Evolutionary conservation across 2,797 vertebrate genomes (phyloP).

Genomic region (Chaunax sp.): DNA sequence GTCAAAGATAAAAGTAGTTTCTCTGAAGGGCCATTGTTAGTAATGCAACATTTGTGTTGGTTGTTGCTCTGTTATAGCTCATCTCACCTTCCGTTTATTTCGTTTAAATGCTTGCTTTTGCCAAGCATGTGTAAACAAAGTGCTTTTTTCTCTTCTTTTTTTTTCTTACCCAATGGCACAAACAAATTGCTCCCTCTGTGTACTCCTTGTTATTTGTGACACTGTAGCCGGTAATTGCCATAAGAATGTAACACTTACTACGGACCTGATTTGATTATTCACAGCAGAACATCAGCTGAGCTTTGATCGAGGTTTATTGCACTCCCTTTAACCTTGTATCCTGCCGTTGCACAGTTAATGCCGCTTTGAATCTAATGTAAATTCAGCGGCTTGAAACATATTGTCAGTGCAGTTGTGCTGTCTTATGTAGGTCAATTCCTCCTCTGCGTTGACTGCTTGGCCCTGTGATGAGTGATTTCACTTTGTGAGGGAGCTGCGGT

Average conservation of each 20-base stretch:
- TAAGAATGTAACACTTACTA: constrained; percentile 63
- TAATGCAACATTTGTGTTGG: not conserved
- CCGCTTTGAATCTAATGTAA: constrained; percentile 63
- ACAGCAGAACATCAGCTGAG: constrained; percentile 51
- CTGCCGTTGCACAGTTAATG: constrained; percentile 15
- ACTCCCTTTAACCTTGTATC: constrained; percentile 45
- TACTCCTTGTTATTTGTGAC: constrained; percentile 46
- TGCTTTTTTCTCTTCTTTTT: constrained; percentile 26
- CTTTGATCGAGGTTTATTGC: constrained; percentile 56
- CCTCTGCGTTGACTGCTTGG: constrained; percentile 56
- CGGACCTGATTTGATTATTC: constrained; percentile 73
- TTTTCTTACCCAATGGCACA: constrained; percentile 1
- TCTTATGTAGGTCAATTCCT: constrained; percentile 80
- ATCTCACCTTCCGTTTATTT: constrained; percentile 21
- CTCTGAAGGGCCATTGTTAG: too few species aligned
- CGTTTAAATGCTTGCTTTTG: constrained; percentile 49
- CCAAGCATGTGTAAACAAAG: constrained; percentile 61
- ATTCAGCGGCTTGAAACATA: constrained; percentile 49
- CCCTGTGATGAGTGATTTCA: constrained; percentile 76
- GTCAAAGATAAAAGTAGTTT: constrained; percentile 45
- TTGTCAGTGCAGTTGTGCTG: constrained; percentile 57
- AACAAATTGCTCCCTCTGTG: constrained; percentile 66
- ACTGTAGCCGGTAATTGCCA: constrained; percentile 62
- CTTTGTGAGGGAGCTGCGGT: constrained; percentile 70
- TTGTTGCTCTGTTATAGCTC: constrained; percentile 19